Percentiles rank a stretch among this genome's conserved stretches.
These are phyloP conservation scores for Drosophila diplacantha DNA, from an alignment of 2,888 invertebrate genomes.

Conservation along the genomic window DNA sequence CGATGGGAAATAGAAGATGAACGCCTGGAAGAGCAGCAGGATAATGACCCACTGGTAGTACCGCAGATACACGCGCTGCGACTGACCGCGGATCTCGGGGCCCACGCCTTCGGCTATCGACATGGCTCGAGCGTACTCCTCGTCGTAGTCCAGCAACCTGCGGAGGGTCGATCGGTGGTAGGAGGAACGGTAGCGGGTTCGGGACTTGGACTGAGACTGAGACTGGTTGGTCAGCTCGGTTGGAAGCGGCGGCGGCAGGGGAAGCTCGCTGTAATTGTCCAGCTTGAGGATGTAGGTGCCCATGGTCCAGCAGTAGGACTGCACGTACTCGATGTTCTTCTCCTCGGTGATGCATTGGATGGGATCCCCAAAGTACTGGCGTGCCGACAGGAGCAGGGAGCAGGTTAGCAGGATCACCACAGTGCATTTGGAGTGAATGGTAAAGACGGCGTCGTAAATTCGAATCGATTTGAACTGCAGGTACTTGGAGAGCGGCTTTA, in stretches of 20 bases:
- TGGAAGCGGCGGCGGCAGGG: not conserved
- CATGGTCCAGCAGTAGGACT: constrained; percentile 89
- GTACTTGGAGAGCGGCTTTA: constrained; percentile 80
- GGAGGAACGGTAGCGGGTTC: not conserved
- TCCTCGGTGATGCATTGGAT: constrained; percentile 85
- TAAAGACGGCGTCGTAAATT: constrained; percentile 86
- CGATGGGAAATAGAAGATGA: constrained; percentile 75
- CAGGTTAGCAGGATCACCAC: constrained; percentile 85
- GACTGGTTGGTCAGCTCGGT: not conserved
- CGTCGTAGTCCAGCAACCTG: constrained; percentile 39
- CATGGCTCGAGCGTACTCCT: constrained; percentile 53
- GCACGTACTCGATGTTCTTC: constrained; percentile 82
- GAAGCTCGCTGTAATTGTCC: constrained; percentile 9
- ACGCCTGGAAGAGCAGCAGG: constrained; percentile 71
- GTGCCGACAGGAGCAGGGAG: constrained; percentile 86
- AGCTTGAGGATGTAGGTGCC: constrained; percentile 82
- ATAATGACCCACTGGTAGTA: constrained; percentile 78
- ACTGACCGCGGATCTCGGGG: constrained; percentile 52
- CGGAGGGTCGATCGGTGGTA: constrained; percentile 12
- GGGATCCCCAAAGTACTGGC: constrained; percentile 91
- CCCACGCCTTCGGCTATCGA: constrained; percentile 70
- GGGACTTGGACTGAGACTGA: not conserved
- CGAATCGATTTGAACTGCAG: constrained; percentile 83
- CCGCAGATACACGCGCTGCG: constrained; percentile 73
- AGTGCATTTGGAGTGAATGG: constrained; percentile 85